phyloP scores from a whole-genome alignment of 2,797 vertebrate genomes.

The Acrossocheilus fasciatus region DNA sequence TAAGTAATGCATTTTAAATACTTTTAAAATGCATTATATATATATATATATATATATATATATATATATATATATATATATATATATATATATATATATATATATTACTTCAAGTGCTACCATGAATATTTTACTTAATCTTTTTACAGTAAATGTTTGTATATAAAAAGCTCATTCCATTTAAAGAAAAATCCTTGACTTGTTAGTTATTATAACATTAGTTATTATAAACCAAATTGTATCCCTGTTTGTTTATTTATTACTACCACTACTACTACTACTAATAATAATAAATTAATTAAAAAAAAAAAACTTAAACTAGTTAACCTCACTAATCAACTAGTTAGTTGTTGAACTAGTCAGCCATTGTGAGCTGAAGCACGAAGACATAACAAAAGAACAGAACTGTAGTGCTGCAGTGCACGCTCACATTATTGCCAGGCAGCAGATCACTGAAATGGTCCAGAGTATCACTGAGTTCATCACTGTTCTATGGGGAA shows the following conservation, averaged over 20 bases:
- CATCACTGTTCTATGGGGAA: neutral
- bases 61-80: too few relatives aligned
- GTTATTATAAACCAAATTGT: neutral
- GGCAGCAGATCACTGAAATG: constrained; percentile 2
- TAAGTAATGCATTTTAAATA: too few relatives aligned
- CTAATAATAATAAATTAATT: neutral
- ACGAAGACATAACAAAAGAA: neutral
- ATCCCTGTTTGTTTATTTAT: neutral
- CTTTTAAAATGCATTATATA: too few relatives aligned
- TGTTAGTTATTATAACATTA: too few relatives aligned
- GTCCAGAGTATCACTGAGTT: neutral
- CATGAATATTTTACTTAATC: neutral
- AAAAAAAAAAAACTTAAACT: neutral
- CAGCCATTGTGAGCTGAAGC: neutral
- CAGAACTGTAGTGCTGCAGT: neutral
- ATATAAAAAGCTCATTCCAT: neutral
- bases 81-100: too few relatives aligned
- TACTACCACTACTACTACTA: neutral
- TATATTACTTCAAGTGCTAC: neutral
- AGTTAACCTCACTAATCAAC: neutral
- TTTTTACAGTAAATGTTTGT: neutral
- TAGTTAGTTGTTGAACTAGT: neutral
- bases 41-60: too few relatives aligned
- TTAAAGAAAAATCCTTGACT: too few relatives aligned
- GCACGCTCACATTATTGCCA: neutral